Evolutionary conservation across 2,888 invertebrate genomes (phyloP).

Genomic region (Patella pellucida): DNA sequence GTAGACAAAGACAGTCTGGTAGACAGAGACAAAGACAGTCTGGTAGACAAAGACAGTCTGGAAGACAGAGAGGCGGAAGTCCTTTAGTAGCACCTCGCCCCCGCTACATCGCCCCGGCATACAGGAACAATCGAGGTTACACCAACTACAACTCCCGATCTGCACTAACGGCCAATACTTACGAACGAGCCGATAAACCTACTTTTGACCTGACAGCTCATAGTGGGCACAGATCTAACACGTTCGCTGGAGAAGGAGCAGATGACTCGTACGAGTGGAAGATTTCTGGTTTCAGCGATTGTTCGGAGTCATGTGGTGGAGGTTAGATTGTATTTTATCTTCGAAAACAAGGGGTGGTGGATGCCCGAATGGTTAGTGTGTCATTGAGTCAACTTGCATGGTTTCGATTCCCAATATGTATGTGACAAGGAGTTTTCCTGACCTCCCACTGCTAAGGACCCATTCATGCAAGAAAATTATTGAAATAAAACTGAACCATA

Average conservation of each 20-base stretch:
- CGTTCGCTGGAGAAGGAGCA: constrained; percentile 31
- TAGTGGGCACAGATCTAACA: background rate
- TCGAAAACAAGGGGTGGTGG: too few species aligned
- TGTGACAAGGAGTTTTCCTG: too few species aligned
- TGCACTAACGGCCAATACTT: constrained; percentile 20
- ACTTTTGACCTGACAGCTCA: constrained; percentile 35
- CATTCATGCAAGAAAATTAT: too few species aligned
- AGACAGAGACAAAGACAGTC: too few species aligned
- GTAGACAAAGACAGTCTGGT: too few species aligned
- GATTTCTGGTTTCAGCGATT: constrained; percentile 82
- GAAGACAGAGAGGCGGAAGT: background rate
- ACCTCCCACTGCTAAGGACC: too few species aligned
- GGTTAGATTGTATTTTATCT: constrained; percentile 39
- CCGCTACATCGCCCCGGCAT: constrained; percentile 16
- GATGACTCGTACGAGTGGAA: constrained; percentile 78
- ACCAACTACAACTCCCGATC: constrained; percentile 14
- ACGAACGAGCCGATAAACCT: constrained; percentile 19
- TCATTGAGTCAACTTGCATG: too few species aligned
- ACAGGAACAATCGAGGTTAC: constrained; percentile 7
- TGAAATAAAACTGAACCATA: too few species aligned
- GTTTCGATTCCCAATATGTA: too few species aligned
- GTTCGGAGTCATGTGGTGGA: constrained; percentile 76
- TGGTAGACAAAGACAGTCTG: background rate
- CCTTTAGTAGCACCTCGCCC: constrained; percentile 16
- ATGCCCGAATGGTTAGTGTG: too few species aligned